These are phyloP conservation scores for Cynopterus sphinx DNA, from an alignment of 2,797 vertebrate species.

Conservation along the genomic window DNA sequence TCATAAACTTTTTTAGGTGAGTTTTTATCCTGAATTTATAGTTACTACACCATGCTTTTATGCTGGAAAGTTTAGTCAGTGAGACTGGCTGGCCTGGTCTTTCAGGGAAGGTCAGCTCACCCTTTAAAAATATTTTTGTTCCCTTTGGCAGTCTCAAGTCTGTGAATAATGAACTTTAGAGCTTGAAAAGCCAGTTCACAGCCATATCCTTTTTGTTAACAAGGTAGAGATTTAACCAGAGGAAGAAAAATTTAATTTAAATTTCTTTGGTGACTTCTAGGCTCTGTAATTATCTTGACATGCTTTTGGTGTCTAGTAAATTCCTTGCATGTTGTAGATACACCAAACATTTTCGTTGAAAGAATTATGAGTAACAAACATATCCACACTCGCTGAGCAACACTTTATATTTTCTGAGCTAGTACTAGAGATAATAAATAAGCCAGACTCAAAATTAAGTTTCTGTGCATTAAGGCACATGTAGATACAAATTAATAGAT, in stretches of 20 bases:
- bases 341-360: background rate
- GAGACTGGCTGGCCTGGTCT: background rate
- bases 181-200: constrained; percentile 4
- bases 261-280: background rate
- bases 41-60: background rate
- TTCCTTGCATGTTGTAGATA: background rate
- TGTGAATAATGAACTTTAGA: background rate
- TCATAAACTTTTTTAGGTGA: background rate
- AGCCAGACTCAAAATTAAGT: background rate
- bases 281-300: background rate
- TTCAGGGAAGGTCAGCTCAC: background rate
- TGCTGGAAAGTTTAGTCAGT: background rate
- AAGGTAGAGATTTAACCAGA: background rate
- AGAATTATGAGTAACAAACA: background rate
- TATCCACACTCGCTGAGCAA: background rate
- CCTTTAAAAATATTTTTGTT: background rate
- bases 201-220: background rate
- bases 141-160: background rate
- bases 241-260: constrained; percentile 30
- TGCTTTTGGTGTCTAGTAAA: background rate
- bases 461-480: background rate
- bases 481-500: background rate
- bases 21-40: background rate
- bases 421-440: background rate
- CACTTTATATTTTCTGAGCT: background rate